Base-by-base conservation (phyloP, 2,888 invertebrate genomes). In the Torymus texanus region DNA sequence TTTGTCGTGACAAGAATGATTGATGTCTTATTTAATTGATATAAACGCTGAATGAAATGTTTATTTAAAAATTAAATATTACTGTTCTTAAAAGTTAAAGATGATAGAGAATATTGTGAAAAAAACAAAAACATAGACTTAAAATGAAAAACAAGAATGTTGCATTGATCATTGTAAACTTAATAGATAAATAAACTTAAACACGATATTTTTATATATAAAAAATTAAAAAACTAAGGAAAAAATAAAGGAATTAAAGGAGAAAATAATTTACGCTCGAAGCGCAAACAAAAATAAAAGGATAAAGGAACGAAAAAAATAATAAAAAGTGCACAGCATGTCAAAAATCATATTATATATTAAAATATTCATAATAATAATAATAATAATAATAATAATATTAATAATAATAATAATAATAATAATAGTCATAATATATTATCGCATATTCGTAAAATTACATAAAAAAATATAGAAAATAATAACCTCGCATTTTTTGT, bases 391-490 rank as follows among this genome's bases (percentile, higher is more conserved):
- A 80, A 77, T 80, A 77, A 70, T 80, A 75, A 58, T 79, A n/a
- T n/a, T n/a, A 79, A 82, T 78, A 80, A 67, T 83, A 81, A 84
- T 84, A 83, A 79, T 83, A 61, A 73, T 80, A 76, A 77, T 78
- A 79, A 79, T 81, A 81, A 79, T 82, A 79, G 78, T 79, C 81
- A 70, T 84, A 82, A 85, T 85, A 85, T 85, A 84, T 84, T 83
- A 84, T 88, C 88, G 88, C 88, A 86, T 87, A 85, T 89, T 84
- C 88, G 84, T 89, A 89, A 89, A 90, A 90, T 89, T 90, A 89
- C 88, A 89, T 90, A 90, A 89, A 90, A 89, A 90, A 89, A 90
- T 90, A 89, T 89, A 90, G 89, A 90, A 90, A 90, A 89, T 89
- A 89, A 89, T 90, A 89, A 90, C 87, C 88, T 88, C 85, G 86